Evolutionary conservation across 2,888 invertebrate genomes (phyloP).

Genomic region (Cylindroiulus punctatus): DNA sequence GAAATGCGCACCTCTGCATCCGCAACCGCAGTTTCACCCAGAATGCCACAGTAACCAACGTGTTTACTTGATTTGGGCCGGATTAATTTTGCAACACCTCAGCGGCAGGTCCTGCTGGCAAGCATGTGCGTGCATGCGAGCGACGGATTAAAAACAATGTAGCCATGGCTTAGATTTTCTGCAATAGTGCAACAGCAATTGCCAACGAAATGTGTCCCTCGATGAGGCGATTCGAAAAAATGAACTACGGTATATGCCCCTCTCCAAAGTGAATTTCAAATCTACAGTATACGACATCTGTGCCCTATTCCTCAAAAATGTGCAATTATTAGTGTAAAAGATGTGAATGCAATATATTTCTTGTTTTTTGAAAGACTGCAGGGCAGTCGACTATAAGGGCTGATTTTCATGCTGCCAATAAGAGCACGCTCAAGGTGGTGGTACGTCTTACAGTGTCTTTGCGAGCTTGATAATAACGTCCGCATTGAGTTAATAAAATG

Average conservation of each 20-base stretch:
- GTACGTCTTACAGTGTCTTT: neutral
- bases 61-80: neutral
- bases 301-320: too few relatives aligned
- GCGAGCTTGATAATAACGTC: neutral
- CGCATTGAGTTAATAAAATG: conserved; percentile 5
- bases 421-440: neutral
- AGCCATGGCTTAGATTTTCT: neutral
- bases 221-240: neutral
- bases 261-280: too few relatives aligned
- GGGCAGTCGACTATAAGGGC: too few relatives aligned
- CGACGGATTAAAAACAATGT: neutral
- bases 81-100: conserved; percentile 3
- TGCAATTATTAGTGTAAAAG: too few relatives aligned
- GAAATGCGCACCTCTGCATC: conserved; percentile 5
- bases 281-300: too few relatives aligned
- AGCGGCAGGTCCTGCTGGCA: neutral
- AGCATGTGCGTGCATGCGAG: too few relatives aligned
- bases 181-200: neutral
- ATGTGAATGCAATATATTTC: too few relatives aligned
- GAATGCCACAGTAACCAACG: neutral
- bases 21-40: neutral
- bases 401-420: neutral
- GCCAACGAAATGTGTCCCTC: neutral
- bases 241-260: too few relatives aligned
- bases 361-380: too few relatives aligned